Evolutionary conservation across 2,888 invertebrate species (phyloP).

Genomic region (Polymixis lichenea): DNA sequence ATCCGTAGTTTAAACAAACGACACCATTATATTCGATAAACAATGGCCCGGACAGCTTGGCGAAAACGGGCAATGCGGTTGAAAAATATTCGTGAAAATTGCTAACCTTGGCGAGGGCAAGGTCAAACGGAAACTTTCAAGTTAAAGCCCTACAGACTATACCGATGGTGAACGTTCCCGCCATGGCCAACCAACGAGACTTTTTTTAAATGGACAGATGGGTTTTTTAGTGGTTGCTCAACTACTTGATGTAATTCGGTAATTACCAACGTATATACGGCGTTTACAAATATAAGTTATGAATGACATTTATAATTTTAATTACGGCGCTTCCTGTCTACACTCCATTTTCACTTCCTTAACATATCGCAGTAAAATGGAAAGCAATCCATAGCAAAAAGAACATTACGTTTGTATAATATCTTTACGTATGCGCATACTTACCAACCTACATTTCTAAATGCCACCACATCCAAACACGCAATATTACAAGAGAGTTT

Average conservation of each 20-base stretch:
- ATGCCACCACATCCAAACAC: constrained; percentile 68
- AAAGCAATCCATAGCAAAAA: constrained; percentile 51
- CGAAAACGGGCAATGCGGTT: constrained; percentile 65
- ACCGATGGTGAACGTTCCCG: constrained; percentile 58
- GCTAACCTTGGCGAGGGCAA: constrained; percentile 78
- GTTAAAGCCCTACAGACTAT: constrained; percentile 68
- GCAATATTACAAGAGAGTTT: constrained; percentile 64
- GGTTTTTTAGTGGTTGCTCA: constrained; percentile 22
- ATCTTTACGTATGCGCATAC: constrained; percentile 58
- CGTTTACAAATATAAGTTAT: constrained; percentile 11
- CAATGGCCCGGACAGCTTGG: constrained; percentile 69
- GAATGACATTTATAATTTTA: constrained; percentile 39
- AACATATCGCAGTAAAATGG: constrained; percentile 40
- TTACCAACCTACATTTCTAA: constrained; percentile 66
- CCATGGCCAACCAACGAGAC: constrained; percentile 58
- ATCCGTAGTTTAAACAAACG: constrained; percentile 54
- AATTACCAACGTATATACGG: constrained; percentile 16
- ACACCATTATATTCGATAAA: constrained; percentile 66
- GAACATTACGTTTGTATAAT: constrained; percentile 34
- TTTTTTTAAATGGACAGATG: constrained; percentile 37
- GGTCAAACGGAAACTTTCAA: constrained; percentile 82
- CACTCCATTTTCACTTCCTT: constrained; percentile 31
- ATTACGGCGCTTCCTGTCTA: constrained; percentile 34
- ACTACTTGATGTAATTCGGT: constrained; percentile 27
- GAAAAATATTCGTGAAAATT: constrained; percentile 72